Evolutionary conservation across 1,140 invertebrate genomes (phyloP).

Genomic region (Drosophila melanica): DNA sequence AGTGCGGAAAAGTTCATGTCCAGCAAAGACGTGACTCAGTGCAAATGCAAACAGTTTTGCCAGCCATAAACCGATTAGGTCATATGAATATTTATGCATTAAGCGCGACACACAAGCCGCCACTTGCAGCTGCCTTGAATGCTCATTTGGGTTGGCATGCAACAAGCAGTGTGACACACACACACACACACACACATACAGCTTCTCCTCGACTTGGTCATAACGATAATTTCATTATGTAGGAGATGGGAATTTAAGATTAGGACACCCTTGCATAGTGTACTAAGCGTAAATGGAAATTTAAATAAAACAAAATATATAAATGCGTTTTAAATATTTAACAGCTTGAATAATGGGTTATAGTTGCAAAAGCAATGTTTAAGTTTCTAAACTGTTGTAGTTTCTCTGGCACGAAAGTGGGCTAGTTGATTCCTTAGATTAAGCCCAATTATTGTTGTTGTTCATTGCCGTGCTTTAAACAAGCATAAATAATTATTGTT

Average conservation of each 20-base stretch:
- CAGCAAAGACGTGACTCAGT: slow-evolving; percentile 57
- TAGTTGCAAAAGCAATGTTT: no score
- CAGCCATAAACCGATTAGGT: slow-evolving; percentile 75
- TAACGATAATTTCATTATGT: slow-evolving; percentile 44
- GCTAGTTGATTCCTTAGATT: no score
- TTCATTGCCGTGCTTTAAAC: no score
- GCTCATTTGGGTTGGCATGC: slow-evolving; percentile 33
- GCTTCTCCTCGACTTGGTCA: not conserved
- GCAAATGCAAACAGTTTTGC: slow-evolving; percentile 58
- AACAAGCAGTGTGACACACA: slow-evolving; percentile 46
- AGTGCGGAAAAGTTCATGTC: slow-evolving; percentile 54
- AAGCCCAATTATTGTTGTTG: no score
- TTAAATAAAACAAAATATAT: not conserved
- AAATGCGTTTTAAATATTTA: not conserved
- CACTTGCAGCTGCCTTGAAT: slow-evolving; percentile 8
- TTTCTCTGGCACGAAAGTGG: no score
- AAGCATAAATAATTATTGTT: no score
- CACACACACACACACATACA: slow-evolving; percentile 10
- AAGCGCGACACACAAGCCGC: slow-evolving; percentile 17
- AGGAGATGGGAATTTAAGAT: slow-evolving; percentile 13
- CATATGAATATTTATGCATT: slow-evolving; percentile 75
- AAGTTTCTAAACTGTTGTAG: no score
- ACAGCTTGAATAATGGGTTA: not conserved
- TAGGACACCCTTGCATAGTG: not conserved
- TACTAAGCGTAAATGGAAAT: not conserved